Evolutionary conservation across 2,797 vertebrate species (phyloP), one percentile per base, ranked within the genome.

Genomic region (Lerista edwardsae): DNA sequence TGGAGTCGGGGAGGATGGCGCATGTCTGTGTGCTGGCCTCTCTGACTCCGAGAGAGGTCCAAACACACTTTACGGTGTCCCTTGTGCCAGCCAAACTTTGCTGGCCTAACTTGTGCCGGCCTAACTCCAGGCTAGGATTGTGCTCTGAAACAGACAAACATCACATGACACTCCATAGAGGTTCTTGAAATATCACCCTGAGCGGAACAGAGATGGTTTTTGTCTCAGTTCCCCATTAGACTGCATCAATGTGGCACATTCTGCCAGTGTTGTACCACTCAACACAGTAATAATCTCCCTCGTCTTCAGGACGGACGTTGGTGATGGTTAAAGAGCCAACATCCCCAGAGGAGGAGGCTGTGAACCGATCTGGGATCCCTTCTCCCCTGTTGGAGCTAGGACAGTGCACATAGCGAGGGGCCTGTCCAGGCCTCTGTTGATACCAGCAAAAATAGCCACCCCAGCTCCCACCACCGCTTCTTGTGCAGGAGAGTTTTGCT

Each of bases 181-280:
- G n/a, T n/a, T n/a, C n/a, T n/a, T n/a, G n/a, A n/a, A n/a, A n/a
- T n/a, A n/a, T n/a, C n/a, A n/a, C n/a, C 47, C 14, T 9, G 51
- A 4, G 51, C 15, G 15, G 51, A 55, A 55, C 6, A 6, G 9
- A 8, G 47, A 19, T 57, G 27, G 11, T 71, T 80, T 80, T n/a
- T 80, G 67, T 80, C 67, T 71, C 79, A 80, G 47, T 72, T 80
- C 79, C 79, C 27, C 79, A 41, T 80, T 4, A 21, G 51, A 29
- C 6, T 59, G 31, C 19, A 71, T 1, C 51, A 71, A 17, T 7
- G 79, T 80, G 79, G 3, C 6, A 69, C 51, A 14, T 5, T 11
- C 10, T 14, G 2, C 55, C 12, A 3, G 21, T 39, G 55, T 21
- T 59, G 6, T 10, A 41, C 57, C 57, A 61, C 1, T 10, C 14